Evolutionary conservation across 2,797 vertebrate species (phyloP).

Genomic region (Sylvilagus floridanus): DNA sequence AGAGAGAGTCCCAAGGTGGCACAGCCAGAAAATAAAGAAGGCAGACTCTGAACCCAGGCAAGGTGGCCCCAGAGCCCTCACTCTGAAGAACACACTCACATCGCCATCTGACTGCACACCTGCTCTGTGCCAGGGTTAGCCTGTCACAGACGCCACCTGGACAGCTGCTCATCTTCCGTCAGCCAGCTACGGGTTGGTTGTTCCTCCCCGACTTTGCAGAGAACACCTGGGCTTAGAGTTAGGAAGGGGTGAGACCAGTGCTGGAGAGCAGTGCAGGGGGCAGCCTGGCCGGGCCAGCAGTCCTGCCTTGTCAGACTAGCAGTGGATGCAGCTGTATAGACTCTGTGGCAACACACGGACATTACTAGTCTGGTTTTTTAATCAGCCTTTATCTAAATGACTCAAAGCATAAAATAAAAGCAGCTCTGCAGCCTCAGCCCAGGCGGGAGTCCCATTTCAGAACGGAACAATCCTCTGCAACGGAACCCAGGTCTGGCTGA

Average conservation of each 20-base stretch:
- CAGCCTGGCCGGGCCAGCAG: neutral
- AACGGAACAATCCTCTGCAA: neutral
- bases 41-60: neutral
- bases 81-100: neutral
- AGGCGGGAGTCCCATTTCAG: slow-evolving; percentile 7
- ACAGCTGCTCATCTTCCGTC: neutral
- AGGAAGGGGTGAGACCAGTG: neutral
- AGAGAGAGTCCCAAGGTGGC: neutral
- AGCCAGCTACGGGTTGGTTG: neutral
- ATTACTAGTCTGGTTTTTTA: neutral
- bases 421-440: neutral
- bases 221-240: neutral
- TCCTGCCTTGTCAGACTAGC: neutral
- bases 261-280: neutral
- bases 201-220: neutral
- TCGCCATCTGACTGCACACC: neutral
- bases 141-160: neutral
- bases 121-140: neutral
- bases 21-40: neutral
- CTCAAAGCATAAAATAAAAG: slow-evolving; percentile 53
- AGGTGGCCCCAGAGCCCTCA: neutral
- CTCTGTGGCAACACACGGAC: neutral
- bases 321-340: neutral
- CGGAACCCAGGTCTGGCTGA: neutral
- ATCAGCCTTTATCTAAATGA: slow-evolving; percentile 64